Evolutionary conservation across 1,140 invertebrate species (phyloP).

Genomic region (Pantala flavescens): DNA sequence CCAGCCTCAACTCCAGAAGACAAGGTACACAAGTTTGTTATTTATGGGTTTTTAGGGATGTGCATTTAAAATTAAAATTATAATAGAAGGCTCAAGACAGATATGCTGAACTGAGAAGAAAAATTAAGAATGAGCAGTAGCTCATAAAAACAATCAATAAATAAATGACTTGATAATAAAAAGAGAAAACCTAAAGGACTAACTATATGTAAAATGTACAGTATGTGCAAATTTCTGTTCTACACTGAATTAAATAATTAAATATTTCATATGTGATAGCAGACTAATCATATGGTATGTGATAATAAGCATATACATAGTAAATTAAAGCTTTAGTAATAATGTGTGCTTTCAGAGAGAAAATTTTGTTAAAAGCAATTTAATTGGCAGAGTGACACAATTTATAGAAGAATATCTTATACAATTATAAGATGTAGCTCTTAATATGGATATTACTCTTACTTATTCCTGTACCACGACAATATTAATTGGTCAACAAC

Average conservation of each 20-base stretch:
- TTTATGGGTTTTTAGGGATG: not conserved
- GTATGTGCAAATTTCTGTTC: no score
- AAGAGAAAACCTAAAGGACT: no score
- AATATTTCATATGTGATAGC: no score
- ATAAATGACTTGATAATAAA: no score
- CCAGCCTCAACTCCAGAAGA: conserved; percentile 7
- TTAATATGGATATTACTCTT: not conserved
- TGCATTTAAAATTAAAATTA: not conserved
- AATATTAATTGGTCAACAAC: conserved; percentile 3
- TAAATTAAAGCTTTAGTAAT: conserved; percentile 1
- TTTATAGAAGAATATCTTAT: conserved; percentile 1
- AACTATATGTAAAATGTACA: no score
- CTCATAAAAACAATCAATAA: no score
- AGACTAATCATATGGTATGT: not conserved
- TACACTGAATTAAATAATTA: no score
- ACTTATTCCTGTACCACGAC: not conserved
- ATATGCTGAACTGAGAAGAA: not conserved
- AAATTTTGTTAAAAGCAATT: conserved; percentile 3
- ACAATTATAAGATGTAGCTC: not conserved
- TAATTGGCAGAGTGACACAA: not conserved
- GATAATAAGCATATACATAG: not conserved
- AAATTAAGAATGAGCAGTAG: not conserved
- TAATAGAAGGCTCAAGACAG: not conserved
- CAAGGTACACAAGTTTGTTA: conserved; percentile 2
- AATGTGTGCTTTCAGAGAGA: conserved; percentile 1